A percentile compares a stretch with the other conserved stretches of the same genome.
Conservation (phyloP, 2,113 vertebrate genomes). For the Morone saxatilis region DNA sequence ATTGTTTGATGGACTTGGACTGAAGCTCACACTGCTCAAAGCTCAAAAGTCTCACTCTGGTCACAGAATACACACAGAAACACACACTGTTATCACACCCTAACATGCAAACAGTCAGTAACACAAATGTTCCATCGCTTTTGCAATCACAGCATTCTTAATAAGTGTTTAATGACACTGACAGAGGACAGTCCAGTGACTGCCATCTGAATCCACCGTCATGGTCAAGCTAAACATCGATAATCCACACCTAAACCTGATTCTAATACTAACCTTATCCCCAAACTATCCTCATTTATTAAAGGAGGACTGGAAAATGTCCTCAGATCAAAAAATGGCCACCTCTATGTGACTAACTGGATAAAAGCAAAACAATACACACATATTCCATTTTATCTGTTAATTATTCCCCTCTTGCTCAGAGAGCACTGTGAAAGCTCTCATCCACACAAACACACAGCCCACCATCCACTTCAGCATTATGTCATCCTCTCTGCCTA, state of each 20-base stretch:
- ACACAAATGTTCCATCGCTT: not conserved
- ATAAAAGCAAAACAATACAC: conserved; percentile 1
- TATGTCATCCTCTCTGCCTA: conserved; percentile 73
- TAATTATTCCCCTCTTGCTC: conserved; percentile 54
- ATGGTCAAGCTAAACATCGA: not conserved
- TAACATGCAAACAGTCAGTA: not conserved
- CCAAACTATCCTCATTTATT: not conserved
- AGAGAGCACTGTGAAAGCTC: conserved; percentile 41
- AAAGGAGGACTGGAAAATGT: not conserved
- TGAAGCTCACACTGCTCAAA: no score
- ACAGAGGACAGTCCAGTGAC: not conserved
- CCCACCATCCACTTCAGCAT: conserved; percentile 65
- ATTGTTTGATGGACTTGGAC: not conserved
- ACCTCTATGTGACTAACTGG: not conserved
- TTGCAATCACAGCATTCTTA: not conserved
- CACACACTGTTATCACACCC: not conserved
- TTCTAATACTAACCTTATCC: no score
- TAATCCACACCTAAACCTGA: not conserved
- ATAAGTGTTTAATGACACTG: not conserved
- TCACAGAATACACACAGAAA: not conserved
- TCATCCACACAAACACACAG: conserved; percentile 59
- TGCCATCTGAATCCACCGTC: not conserved
- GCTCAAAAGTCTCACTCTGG: not conserved
- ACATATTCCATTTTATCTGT: conserved; percentile 24
- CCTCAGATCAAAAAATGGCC: not conserved